Percentiles rank a stretch among this genome's conserved stretches.
These are phyloP conservation scores for Lagopus muta DNA, from an alignment of 2,113 vertebrate species.

Conservation along the genomic window DNA sequence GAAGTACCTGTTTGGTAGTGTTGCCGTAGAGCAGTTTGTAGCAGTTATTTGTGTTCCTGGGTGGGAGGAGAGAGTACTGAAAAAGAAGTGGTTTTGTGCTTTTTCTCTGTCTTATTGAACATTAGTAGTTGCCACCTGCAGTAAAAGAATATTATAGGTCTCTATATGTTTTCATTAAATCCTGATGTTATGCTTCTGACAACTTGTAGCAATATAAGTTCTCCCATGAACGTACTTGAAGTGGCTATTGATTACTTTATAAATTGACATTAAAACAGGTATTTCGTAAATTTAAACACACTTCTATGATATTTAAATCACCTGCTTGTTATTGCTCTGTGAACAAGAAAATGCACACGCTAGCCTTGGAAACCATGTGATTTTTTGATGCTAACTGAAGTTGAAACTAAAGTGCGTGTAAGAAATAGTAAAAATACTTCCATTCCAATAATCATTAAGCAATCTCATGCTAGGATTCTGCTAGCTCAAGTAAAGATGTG, in stretches of 20 bases:
- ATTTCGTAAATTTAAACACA: conserved; percentile 7
- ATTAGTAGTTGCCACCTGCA: neutral
- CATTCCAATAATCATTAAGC: neutral
- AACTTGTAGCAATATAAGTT: neutral
- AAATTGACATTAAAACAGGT: neutral
- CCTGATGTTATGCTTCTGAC: neutral
- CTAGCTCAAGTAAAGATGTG: neutral
- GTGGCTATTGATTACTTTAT: neutral
- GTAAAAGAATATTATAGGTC: neutral
- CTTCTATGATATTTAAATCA: neutral
- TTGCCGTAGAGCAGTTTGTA: neutral
- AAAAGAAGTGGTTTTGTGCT: neutral
- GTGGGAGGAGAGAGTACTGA: neutral
- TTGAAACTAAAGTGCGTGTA: neutral
- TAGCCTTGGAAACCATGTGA: neutral
- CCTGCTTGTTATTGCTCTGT: neutral
- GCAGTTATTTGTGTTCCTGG: neutral
- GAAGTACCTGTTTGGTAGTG: neutral
- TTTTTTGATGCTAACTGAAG: neutral
- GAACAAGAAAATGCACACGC: neutral
- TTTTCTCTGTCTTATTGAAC: neutral
- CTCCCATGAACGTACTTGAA: neutral
- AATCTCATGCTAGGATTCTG: neutral
- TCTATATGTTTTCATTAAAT: conserved; percentile 31
- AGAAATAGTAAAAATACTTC: neutral